Percentiles rank a stretch among this genome's conserved stretches.
phyloP scores from a whole-genome alignment of 2,888 invertebrate genomes.

The Julus scandinavius region DNA sequence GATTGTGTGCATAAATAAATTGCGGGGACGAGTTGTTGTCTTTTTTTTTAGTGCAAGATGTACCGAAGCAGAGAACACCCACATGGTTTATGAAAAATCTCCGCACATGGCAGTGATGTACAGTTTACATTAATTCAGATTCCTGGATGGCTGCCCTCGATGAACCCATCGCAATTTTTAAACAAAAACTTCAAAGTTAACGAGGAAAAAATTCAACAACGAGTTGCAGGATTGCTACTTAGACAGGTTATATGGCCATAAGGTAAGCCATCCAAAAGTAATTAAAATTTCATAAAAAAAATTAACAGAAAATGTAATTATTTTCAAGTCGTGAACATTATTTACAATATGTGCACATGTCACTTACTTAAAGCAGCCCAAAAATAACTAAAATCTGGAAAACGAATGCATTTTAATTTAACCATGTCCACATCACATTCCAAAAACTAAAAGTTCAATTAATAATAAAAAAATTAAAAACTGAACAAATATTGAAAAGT shows the following conservation, averaged over 20 bases:
- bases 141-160: neutral
- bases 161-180: slow-evolving; percentile 1
- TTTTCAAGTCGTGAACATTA: too few species aligned
- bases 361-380: neutral
- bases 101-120: slow-evolving; percentile 29
- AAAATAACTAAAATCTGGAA: too few species aligned
- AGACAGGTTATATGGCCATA: neutral
- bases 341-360: neutral
- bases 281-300: neutral
- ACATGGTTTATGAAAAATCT: slow-evolving; percentile 7
- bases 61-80: neutral
- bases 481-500: too few species aligned
- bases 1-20: slow-evolving; percentile 39
- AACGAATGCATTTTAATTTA: too few species aligned
- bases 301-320: too few species aligned
- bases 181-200: neutral
- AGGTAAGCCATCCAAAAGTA: neutral
- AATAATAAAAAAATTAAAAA: too few species aligned
- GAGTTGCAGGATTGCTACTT: neutral
- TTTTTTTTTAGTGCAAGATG: slow-evolving; percentile 3
- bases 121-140: slow-evolving; percentile 20
- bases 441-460: too few species aligned
- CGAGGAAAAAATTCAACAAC: neutral
- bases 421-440: too few species aligned
- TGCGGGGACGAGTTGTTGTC: neutral